Base-by-base conservation (phyloP, 2,888 invertebrate species). In the Poecilobothrus nobilitatus region DNA sequence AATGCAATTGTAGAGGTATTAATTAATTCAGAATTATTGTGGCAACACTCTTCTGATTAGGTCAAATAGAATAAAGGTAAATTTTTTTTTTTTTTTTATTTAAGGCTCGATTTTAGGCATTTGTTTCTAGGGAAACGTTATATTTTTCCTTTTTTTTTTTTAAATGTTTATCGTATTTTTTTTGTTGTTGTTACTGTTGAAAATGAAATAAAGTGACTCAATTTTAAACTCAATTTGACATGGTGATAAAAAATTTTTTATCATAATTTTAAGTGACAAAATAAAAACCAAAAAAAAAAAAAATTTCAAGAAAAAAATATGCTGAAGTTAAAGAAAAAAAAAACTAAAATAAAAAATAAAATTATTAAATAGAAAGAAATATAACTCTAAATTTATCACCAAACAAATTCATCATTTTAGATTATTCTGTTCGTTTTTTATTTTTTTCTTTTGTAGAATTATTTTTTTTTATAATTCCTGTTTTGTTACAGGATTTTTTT, bases 191-290 rank as follows among this genome's bases (percentile, higher is more conserved):
- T 2, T 53, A 2, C 12, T 53, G 7, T 53, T 6, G 53, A 53
- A 53, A 53, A 53, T 53, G 53, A 53, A 53, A 53, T 53, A 53
- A 53, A 53, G 15, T 18, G 53, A 53, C 53, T 53, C 53, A 53
- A 53, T 53, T 53, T 53, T 53, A 53, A 53, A 53, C 53, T 53
- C 53, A 53, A 53, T 53, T 53, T 53, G 53, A 53, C 53, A 53
- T 53, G 53, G 18, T 53, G 53, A 53, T 53, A 53, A 53, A 53
- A 53, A 53, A 53, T 53, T 53, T 9, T 18, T 53, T 53, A 53
- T 53, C 53, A 53, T 53, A 53, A 53, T 53, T 27, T 53, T 53
- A 53, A 53, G 53, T 53, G 53, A 53, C 18, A 27, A 27, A 27
- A 27, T 27, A 27, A 27, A 5, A 27, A 5, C 3, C 27, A 27